Base-by-base conservation (phyloP, 1,140 invertebrate genomes). In the Sinonovacula constricta region DNA sequence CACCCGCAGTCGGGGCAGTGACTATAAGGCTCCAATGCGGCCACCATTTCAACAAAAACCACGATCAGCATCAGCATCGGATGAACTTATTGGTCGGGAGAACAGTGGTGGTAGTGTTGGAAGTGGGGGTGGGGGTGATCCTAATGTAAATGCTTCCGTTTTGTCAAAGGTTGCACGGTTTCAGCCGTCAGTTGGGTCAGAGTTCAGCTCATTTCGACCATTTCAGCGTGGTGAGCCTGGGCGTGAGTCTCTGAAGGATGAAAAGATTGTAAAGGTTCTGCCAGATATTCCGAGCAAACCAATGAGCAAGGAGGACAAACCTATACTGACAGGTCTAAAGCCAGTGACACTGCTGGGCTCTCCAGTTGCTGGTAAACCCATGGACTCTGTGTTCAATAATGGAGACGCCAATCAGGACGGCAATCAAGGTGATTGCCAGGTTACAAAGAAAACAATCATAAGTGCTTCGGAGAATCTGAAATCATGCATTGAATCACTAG, bases 401-500 rank as follows among this genome's bases (percentile, higher is more conserved):
- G 83, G 83, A 45, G 69, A 68, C 72, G 45, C 36, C 63, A 68
- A 49, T 54, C 70, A 65, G 14, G 63, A 71, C 70, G 72, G 53
- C 66, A 63, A 18, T 15, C 24, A 31, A 81, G 76, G 62, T 82
- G 77, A 0, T 1, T 85, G 86, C 31, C 69, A 79, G 31, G 85
- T 89, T 3, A 82, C 83, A 12, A 85, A 85, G 45, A 86, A 90
- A 57, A 81, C 68, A 10, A 86, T 89, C 39, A 57, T 87, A 24
- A 80, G 84, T 59, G 81, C 83, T 26, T 87, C 87, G 10, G 81
- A 83, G 22, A 75, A 82, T 15, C 65, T 90, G 39, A 78, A 83
- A 51, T 71, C 76, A 3, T 85, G 84, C 76, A 86, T 89, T 49
- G 85, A 89, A 30, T 81, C 79, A 28, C 75, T 89, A 70, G 82